Conservation (phyloP, 1,140 invertebrate genomes). For the Diachasma alloeum region DNA sequence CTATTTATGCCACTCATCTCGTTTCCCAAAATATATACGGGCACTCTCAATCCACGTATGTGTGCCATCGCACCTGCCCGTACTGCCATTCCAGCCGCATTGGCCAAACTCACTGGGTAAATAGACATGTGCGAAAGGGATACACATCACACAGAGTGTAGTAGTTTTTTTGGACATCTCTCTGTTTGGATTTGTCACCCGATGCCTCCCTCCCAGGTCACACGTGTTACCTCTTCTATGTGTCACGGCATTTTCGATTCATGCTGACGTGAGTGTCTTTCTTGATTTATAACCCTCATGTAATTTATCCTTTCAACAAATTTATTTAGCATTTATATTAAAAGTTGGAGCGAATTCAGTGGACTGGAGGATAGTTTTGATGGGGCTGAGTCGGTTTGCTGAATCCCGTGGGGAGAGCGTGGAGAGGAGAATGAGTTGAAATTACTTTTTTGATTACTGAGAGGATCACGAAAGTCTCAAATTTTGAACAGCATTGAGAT, state of each 20-base stretch:
- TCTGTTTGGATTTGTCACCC: not conserved
- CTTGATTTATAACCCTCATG: not conserved
- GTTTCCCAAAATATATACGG: not conserved
- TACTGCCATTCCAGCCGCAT: not conserved
- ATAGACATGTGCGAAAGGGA: slow-evolving; percentile 2
- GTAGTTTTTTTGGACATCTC: not conserved
- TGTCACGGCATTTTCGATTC: not conserved
- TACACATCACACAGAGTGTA: not conserved
- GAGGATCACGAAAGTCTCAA: too few relatives aligned
- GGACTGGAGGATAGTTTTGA: not conserved
- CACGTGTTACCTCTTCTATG: not conserved
- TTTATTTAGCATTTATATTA: slow-evolving; percentile 6
- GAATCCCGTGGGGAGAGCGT: too few relatives aligned
- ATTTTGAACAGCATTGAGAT: too few relatives aligned
- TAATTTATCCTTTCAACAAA: not conserved
- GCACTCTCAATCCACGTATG: not conserved
- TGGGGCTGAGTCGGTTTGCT: too few relatives aligned
- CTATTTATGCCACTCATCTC: slow-evolving; percentile 26
- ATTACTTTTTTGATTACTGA: too few relatives aligned
- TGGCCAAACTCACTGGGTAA: not conserved
- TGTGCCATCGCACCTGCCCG: not conserved
- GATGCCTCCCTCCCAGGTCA: not conserved
- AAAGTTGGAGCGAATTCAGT: not conserved
- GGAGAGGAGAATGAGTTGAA: too few relatives aligned
- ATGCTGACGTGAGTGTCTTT: not conserved